Conservation (phyloP, 2,113 vertebrate species). For the Clinocottus analis region DNA sequence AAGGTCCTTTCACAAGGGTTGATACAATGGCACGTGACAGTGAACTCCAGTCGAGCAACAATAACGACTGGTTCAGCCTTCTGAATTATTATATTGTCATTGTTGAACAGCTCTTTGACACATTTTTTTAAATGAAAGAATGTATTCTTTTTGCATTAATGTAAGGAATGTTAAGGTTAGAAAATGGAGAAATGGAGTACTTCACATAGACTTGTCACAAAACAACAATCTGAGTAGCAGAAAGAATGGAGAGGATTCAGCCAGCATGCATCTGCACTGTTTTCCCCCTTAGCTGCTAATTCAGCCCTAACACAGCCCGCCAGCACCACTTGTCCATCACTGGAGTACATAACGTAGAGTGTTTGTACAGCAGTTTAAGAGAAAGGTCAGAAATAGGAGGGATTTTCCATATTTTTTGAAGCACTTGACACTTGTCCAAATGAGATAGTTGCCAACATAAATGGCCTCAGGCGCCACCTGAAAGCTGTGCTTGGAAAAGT, state of each 20-base stretch:
- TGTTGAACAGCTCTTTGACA: background rate
- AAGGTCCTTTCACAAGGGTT: too few species aligned
- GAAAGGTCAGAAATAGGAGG: constrained; percentile 49
- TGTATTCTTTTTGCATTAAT: background rate
- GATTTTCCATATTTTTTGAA: constrained; percentile 49
- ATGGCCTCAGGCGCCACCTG: constrained; percentile 33
- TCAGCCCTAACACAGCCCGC: background rate
- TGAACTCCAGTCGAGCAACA: background rate
- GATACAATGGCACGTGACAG: too few species aligned
- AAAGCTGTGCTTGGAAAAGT: constrained; percentile 16
- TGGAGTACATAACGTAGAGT: constrained; percentile 22
- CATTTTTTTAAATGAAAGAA: background rate
- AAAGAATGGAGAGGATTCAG: background rate
- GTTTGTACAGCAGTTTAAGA: constrained; percentile 45
- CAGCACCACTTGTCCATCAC: background rate
- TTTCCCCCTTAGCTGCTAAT: constrained; percentile 29
- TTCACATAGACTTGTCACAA: background rate
- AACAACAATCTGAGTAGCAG: background rate
- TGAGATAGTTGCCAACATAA: constrained; percentile 34
- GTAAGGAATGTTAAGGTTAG: background rate
- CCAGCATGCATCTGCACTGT: background rate
- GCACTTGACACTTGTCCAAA: constrained; percentile 18
- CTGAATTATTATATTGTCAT: background rate
- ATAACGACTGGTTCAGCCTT: background rate
- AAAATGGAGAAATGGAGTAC: background rate